Base-by-base conservation (phyloP, 2,113 vertebrate genomes). In the Barnardius zonarius region DNA sequence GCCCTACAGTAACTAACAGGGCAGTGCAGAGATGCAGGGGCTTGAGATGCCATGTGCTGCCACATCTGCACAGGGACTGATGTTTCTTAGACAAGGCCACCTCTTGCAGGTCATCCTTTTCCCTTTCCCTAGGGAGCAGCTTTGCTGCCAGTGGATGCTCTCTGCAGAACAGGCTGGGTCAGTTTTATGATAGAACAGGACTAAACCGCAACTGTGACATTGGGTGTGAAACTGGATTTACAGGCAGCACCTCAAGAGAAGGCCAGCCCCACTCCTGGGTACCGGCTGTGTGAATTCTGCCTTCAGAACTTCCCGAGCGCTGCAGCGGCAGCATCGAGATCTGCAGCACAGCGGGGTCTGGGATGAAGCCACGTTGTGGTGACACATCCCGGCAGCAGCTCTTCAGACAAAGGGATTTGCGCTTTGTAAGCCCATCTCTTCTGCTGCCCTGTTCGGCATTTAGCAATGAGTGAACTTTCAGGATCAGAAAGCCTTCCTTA, bases 401-500 rank as follows among this genome's bases (percentile, higher is more conserved):
- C 62, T 31, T 22, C 39, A 15, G n/a, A 41, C n/a, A 31, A 16
- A 35, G 46, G 35, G 12, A 9, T n/a, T 16, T 16, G 25, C 1
- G 1, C 7, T 4, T 13, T 9, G 20, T 35, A 9, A 52, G 51
- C 16, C 33, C 35, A 6, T 13, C 17, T 43, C 59, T 22, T 39
- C 6, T 46, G 1, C 28, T 12, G 30, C 14, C 24, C 37, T 8
- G 2, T 11, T 44, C 0, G 1, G 23, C 64, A 9, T 25, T 39
- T 9, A 30, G 66, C 44, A 8, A 1, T 2, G 25, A 22, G 24
- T 13, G 8, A 54, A 23, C 52, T 22, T 52, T 2, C 30, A 17
- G 66, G 5, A 8, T 27, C 0, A 12, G 30, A 4, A 2, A 6
- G 31, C 9, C 33, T 54, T 27, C 11, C 9, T 19, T 27, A 7